phyloP scores from a whole-genome alignment of 1,140 invertebrate species.

The Drosophila fuyamai region DNA sequence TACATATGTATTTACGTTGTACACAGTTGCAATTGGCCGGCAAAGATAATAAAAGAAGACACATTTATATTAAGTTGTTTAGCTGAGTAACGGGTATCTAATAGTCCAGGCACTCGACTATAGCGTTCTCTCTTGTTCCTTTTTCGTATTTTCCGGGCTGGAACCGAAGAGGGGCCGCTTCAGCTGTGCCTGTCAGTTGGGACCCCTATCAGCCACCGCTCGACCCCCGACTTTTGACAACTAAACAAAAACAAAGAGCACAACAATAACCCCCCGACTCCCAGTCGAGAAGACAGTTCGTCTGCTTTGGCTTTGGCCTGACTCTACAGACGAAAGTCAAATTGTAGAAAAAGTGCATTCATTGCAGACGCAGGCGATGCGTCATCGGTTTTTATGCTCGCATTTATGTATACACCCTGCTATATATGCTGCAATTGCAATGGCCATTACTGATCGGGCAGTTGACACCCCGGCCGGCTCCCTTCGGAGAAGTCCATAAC shows the following conservation, averaged over 20 bases:
- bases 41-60: too few species aligned
- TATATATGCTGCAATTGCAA: conserved; percentile 22
- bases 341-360: conserved; percentile 59
- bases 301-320: conserved; percentile 42
- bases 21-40: too few species aligned
- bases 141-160: not conserved
- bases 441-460: conserved; percentile 70
- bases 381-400: conserved; percentile 57
- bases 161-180: not conserved
- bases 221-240: conserved; percentile 23
- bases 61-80: too few species aligned
- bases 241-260: conserved; percentile 33
- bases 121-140: too few species aligned
- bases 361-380: conserved; percentile 75
- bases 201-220: not conserved
- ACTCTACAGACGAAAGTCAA: conserved; percentile 35
- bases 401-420: conserved; percentile 4
- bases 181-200: conserved; percentile 16
- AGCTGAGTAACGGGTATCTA: too few species aligned
- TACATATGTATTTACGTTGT: too few species aligned
- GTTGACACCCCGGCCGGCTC: conserved; percentile 55
- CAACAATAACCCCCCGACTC: conserved; percentile 16
- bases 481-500: conserved; percentile 59
- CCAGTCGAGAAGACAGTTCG: conserved; percentile 57
- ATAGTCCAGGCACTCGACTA: too few species aligned